Evolutionary conservation across 2,113 vertebrate species (phyloP).

Genomic region (Clupea harengus): DNA sequence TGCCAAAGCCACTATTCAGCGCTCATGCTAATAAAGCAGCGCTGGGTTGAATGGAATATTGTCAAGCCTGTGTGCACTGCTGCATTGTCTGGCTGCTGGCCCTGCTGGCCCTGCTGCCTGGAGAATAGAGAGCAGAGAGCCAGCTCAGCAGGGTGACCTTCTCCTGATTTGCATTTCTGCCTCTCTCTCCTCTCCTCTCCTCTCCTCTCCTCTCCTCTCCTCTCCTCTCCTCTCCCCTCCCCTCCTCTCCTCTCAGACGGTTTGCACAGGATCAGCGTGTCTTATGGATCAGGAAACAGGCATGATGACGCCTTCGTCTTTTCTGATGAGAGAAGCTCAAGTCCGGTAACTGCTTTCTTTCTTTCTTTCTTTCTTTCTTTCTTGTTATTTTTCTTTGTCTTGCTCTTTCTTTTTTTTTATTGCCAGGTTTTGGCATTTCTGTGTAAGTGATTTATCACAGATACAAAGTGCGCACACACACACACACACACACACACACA

Average conservation of each 20-base stretch:
- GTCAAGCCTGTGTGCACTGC: background rate
- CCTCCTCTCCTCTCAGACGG: conserved; percentile 72
- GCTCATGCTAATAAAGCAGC: background rate
- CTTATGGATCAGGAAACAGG: conserved; percentile 75
- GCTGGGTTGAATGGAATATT: background rate
- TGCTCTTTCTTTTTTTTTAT: background rate
- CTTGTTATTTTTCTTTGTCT: background rate
- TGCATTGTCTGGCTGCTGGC: background rate
- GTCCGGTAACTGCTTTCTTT: conserved; percentile 73
- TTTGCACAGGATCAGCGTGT: conserved; percentile 87
- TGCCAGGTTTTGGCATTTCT: background rate
- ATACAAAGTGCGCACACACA: too few species aligned
- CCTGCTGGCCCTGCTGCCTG: background rate
- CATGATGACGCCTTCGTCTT: conserved; percentile 82
- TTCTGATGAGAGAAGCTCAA: conserved; percentile 91
- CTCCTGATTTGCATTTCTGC: background rate
- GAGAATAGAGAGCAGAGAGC: background rate
- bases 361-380: background rate
- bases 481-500: too few species aligned
- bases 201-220: background rate
- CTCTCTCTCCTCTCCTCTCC: background rate
- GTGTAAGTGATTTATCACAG: background rate
- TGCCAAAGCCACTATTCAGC: background rate
- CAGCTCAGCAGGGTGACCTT: background rate
- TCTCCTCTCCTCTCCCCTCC: background rate